These are phyloP conservation scores for Scaptomyza polygonia DNA, from an alignment of 2,888 invertebrate species.

Conservation along the genomic window DNA sequence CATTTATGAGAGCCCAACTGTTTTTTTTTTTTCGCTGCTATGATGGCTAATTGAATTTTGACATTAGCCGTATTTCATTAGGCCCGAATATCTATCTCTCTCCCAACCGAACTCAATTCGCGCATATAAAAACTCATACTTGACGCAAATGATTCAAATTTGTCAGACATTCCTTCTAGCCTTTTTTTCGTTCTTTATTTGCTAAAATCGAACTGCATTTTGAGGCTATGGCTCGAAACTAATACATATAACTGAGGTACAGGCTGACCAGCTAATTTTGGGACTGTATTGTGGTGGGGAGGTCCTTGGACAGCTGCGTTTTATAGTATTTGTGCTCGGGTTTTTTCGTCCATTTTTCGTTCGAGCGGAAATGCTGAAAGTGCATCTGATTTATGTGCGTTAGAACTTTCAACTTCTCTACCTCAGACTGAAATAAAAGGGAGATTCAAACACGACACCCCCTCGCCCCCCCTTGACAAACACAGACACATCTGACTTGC, in stretches of 20 bases:
- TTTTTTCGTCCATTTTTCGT: conserved; percentile 22
- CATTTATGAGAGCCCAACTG: conserved; percentile 71
- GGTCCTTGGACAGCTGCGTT: conserved; percentile 32
- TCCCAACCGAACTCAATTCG: conserved; percentile 1
- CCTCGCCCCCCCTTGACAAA: too few relatives aligned
- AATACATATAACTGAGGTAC: background rate
- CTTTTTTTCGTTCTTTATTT: conserved; percentile 9
- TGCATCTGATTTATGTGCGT: conserved; percentile 81
- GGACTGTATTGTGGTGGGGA: background rate
- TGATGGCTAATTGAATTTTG: conserved; percentile 72
- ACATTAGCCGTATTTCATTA: conserved; percentile 68
- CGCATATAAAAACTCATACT: conserved; percentile 60
- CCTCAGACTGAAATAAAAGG: conserved; percentile 9
- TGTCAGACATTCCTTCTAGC: conserved; percentile 46
- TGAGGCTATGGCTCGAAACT: conserved; percentile 13
- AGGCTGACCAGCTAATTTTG: conserved; percentile 56
- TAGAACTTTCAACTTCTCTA: conserved; percentile 65
- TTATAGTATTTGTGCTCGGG: conserved; percentile 2
- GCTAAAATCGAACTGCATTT: conserved; percentile 63
- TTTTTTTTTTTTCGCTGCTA: conserved; percentile 10
- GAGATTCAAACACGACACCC: conserved; percentile 7
- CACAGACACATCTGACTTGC: conserved; percentile 42
- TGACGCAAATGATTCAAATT: conserved; percentile 66
- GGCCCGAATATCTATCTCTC: conserved; percentile 13
- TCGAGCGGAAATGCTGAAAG: conserved; percentile 71